Evolutionary conservation across 1,140 invertebrate genomes (phyloP).

Genomic region (Aricia agestis): DNA sequence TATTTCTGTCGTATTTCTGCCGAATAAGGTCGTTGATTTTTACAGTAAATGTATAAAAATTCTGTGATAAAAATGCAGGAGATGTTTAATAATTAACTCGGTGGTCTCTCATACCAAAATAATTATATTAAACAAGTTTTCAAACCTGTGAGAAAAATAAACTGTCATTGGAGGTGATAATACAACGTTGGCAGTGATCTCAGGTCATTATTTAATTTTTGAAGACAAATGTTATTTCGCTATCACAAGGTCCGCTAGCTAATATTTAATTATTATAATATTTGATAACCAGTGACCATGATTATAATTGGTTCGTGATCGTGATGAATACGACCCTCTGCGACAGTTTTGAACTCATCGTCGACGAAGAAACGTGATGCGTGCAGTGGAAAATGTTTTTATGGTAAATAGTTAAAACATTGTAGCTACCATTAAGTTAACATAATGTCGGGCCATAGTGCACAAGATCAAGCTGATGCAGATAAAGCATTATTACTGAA

Average conservation of each 20-base stretch:
- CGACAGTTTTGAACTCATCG: not conserved
- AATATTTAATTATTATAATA: conserved; percentile 18
- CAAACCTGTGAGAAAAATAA: not conserved
- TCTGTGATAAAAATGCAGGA: too few relatives aligned
- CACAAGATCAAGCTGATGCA: conserved; percentile 51
- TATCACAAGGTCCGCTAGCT: not conserved
- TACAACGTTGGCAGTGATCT: conserved; percentile 2
- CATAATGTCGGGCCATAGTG: conserved; percentile 47
- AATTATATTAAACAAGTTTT: too few relatives aligned
- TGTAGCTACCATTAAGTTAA: conserved; percentile 27
- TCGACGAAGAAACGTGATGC: not conserved
- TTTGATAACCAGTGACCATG: conserved; percentile 41
- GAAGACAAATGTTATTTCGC: not conserved
- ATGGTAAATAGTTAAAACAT: not conserved
- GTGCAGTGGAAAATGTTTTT: not conserved
- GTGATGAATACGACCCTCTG: conserved; percentile 36
- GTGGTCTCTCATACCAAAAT: too few relatives aligned
- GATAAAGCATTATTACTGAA: conserved; percentile 50
- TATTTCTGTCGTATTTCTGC: too few relatives aligned
- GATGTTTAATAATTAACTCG: too few relatives aligned
- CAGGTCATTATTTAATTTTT: not conserved
- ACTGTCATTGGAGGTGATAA: conserved; percentile 1
- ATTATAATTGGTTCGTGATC: conserved; percentile 41
- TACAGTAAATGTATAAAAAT: too few relatives aligned
- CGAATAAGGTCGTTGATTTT: too few relatives aligned